phyloP scores from a whole-genome alignment of 92 coral and sea anemone genomes.

The Diadumene lineata region DNA sequence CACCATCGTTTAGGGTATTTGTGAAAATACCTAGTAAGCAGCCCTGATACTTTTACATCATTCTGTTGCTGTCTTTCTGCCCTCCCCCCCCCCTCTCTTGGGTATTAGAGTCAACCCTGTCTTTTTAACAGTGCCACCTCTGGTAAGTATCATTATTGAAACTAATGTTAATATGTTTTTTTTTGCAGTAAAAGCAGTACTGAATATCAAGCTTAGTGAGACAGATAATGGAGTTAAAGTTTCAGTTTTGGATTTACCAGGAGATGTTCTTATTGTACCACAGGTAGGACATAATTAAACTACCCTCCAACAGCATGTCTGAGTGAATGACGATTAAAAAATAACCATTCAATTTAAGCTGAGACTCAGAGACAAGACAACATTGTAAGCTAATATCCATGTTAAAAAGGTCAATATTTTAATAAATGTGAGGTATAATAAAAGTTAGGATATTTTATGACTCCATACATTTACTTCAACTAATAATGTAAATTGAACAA shows the following conservation, averaged over 20 bases:
- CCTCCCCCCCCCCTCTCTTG: too few species aligned
- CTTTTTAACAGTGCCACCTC: background rate
- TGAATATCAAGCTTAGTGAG: slow-evolving; percentile 66
- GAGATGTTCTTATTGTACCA: slow-evolving; percentile 87
- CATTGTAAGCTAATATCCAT: too few species aligned
- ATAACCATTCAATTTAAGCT: too few species aligned
- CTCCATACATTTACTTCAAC: too few species aligned
- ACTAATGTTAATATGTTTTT: background rate
- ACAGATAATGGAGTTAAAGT: slow-evolving; percentile 42
- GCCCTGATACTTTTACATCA: background rate
- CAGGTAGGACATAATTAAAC: too few species aligned
- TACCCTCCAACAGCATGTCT: too few species aligned
- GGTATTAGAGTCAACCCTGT: background rate
- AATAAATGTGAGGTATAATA: too few species aligned
- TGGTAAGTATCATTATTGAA: background rate
- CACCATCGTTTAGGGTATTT: background rate
- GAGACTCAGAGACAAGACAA: too few species aligned
- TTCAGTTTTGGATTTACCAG: slow-evolving; percentile 72
- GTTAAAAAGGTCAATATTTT: too few species aligned
- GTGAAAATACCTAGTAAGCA: background rate
- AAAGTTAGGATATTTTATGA: too few species aligned
- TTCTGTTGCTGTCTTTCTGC: background rate
- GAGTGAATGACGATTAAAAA: too few species aligned
- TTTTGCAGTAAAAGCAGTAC: slow-evolving; percentile 53
- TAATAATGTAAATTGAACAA: too few species aligned